phyloP scores from a whole-genome alignment of 2,113 vertebrate species.

The Callipepla squamata region DNA sequence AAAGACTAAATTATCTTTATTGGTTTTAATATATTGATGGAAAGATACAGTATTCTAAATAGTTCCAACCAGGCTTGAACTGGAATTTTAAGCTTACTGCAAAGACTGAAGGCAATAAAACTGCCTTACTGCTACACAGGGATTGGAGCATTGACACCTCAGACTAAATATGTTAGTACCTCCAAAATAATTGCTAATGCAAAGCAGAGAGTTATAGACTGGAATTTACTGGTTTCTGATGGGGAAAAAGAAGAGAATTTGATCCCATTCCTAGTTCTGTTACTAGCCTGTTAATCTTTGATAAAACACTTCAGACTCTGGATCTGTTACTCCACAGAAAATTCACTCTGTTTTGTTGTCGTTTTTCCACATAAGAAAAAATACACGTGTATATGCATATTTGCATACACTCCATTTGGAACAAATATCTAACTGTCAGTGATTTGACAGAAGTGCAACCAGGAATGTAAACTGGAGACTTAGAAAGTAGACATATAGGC shows the following conservation, averaged over 20 bases:
- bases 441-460: not conserved
- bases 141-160: not conserved
- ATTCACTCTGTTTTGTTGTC: not conserved
- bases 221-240: not conserved
- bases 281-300: not conserved
- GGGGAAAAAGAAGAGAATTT: not conserved
- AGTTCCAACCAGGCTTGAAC: not conserved
- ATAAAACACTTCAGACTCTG: not conserved
- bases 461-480: not conserved
- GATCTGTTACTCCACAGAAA: not conserved
- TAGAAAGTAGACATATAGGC: not conserved
- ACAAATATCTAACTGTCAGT: not conserved
- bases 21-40: constrained; percentile 3
- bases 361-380: not conserved
- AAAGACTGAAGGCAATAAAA: not conserved
- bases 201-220: not conserved
- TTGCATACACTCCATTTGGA: not conserved
- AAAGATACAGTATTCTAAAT: constrained; percentile 5
- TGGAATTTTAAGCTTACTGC: not conserved
- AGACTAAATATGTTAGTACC: not conserved
- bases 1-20: constrained; percentile 30
- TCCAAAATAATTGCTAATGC: not conserved
- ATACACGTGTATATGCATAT: not conserved
- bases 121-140: not conserved
- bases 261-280: not conserved